These are phyloP conservation scores for Micromussa lordhowensis DNA, from an alignment of 92 coral and sea anemone genomes.

Conservation along the genomic window DNA sequence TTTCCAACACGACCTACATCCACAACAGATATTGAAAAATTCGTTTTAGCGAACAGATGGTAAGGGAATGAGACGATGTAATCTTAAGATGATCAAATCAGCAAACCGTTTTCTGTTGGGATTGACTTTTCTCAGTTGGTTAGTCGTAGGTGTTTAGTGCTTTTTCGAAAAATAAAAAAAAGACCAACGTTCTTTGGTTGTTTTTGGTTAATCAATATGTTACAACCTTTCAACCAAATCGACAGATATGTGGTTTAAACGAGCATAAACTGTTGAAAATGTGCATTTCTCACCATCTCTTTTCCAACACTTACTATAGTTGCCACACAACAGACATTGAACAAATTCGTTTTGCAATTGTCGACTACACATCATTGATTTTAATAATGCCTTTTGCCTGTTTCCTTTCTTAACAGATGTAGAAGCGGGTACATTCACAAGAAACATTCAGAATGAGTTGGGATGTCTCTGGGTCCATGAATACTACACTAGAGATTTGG, in stretches of 20 bases:
- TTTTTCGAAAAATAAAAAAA: no score
- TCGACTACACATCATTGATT: neutral
- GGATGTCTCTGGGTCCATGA: neutral
- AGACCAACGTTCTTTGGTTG: no score
- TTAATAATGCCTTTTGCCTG: neutral
- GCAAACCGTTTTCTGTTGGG: no score
- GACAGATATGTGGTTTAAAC: no score
- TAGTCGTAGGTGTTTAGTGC: no score
- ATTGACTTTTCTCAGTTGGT: no score
- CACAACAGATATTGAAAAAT: neutral
- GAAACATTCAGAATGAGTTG: neutral
- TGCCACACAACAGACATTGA: neutral
- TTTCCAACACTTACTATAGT: neutral
- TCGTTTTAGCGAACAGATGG: slow-evolving; percentile 44
- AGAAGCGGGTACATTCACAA: neutral
- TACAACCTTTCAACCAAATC: no score
- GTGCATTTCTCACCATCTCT: neutral
- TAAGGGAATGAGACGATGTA: neutral
- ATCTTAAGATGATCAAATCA: neutral
- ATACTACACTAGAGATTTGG: neutral
- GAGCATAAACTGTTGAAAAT: no score
- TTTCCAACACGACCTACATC: neutral
- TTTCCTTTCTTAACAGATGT: neutral
- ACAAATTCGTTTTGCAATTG: neutral
- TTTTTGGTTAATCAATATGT: no score